Conservation (phyloP, 2,113 vertebrate species). For the Tachycineta bicolor region DNA sequence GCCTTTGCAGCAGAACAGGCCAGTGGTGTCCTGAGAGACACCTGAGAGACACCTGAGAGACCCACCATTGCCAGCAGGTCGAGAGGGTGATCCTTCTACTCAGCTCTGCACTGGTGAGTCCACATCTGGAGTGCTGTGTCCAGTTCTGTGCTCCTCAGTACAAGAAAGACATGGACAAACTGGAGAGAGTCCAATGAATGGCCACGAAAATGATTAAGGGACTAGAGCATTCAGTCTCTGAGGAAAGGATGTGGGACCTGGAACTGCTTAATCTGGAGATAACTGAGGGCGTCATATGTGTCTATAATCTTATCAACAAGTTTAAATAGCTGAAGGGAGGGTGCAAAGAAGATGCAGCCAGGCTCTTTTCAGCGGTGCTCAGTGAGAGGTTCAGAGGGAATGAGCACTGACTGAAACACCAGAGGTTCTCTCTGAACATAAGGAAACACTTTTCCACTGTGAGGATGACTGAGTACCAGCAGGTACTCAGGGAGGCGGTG, state of each 20-base stretch:
- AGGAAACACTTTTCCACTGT: not conserved
- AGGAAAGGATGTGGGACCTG: not conserved
- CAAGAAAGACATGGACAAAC: not conserved
- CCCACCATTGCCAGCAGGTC: not conserved
- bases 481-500: not conserved
- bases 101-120: not conserved
- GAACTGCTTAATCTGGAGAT: not conserved
- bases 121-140: not conserved
- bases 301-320: not conserved
- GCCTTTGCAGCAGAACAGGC: not conserved
- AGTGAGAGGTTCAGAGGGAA: not conserved
- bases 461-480: accelerated
- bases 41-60: not conserved
- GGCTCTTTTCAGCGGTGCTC: not conserved
- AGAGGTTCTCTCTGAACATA: not conserved
- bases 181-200: not conserved
- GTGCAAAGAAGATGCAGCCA: not conserved
- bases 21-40: not conserved
- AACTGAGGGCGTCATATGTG: accelerated
- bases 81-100: not conserved
- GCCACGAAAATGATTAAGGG: not conserved
- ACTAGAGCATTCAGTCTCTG: not conserved
- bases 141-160: not conserved
- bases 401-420: not conserved
- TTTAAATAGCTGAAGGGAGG: not conserved